Evolutionary conservation across 2,888 invertebrate species (phyloP).

Genomic region (Machimus rusticus): DNA sequence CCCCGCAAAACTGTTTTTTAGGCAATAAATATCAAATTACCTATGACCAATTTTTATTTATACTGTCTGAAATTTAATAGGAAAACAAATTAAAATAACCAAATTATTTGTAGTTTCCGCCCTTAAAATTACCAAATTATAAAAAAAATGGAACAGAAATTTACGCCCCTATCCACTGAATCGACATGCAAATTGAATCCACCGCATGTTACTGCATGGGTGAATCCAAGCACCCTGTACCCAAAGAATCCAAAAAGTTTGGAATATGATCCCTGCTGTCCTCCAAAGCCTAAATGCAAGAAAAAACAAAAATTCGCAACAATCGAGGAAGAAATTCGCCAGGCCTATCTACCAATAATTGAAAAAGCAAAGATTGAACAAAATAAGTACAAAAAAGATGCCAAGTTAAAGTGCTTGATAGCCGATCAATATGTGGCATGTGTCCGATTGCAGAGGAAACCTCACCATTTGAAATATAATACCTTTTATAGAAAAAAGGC

Average conservation of each 20-base stretch:
- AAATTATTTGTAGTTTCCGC: neutral
- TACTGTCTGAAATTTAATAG: neutral
- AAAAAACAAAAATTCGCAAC: neutral
- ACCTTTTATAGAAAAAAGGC: conserved; percentile 53
- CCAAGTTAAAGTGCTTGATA: conserved; percentile 51
- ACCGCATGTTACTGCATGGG: conserved; percentile 56
- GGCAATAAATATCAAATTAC: neutral
- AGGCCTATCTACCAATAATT: neutral
- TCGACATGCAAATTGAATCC: conserved; percentile 55
- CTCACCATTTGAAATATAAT: conserved; percentile 52
- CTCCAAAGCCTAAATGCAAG: neutral
- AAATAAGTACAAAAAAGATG: neutral
- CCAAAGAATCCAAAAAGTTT: neutral
- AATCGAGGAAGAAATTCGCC: neutral
- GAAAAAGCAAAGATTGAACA: neutral
- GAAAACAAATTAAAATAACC: neutral
- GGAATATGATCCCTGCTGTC: neutral
- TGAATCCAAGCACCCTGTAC: conserved; percentile 51
- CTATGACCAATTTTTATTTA: neutral
- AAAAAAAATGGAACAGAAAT: conserved; percentile 56
- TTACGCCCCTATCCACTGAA: conserved; percentile 55
- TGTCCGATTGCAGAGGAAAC: conserved; percentile 53
- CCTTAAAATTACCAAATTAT: conserved; percentile 31
- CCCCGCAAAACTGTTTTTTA: neutral
- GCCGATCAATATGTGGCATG: conserved; percentile 53